Evolutionary conservation across 2,888 invertebrate genomes (phyloP).

Genomic region (Watsonalla cultraria): DNA sequence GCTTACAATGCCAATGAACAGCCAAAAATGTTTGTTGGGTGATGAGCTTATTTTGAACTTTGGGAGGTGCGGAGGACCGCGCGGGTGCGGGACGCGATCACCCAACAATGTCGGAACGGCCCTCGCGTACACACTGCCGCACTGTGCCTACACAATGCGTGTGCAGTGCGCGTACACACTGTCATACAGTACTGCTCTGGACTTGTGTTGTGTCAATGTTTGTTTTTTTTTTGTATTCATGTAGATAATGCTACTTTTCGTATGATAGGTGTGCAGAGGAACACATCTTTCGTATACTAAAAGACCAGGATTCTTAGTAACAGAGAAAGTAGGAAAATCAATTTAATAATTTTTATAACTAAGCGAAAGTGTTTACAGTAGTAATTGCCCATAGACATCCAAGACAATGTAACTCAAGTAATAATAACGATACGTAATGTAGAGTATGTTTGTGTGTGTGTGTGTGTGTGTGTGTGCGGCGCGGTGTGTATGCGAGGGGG

Average conservation of each 20-base stretch:
- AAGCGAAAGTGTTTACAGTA: too few species aligned
- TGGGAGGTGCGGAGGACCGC: constrained; percentile 47
- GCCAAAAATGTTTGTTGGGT: constrained; percentile 69
- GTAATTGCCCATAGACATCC: too few species aligned
- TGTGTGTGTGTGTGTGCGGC: constrained; percentile 15
- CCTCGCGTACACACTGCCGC: constrained; percentile 62
- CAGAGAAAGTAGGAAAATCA: too few species aligned
- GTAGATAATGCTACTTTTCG: too few species aligned
- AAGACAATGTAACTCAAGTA: too few species aligned
- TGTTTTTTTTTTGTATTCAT: too few species aligned
- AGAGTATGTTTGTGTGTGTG: constrained; percentile 15
- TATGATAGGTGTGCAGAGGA: too few species aligned
- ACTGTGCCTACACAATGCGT: constrained; percentile 1
- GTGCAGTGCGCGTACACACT: constrained; percentile 9
- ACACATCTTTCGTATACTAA: too few species aligned
- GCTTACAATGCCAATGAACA: constrained; percentile 71
- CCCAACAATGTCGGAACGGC: constrained; percentile 61
- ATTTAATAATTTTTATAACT: too few species aligned
- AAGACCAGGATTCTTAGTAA: too few species aligned
- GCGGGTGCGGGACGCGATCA: constrained; percentile 54
- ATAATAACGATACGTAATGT: not conserved
- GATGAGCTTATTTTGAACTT: constrained; percentile 45
- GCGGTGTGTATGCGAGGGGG: constrained; percentile 24
- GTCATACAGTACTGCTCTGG: constrained; percentile 9
- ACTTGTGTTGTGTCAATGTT: not conserved